Conservation (phyloP, 1,140 invertebrate species). For the Meloidogyne floridensis region DNA sequence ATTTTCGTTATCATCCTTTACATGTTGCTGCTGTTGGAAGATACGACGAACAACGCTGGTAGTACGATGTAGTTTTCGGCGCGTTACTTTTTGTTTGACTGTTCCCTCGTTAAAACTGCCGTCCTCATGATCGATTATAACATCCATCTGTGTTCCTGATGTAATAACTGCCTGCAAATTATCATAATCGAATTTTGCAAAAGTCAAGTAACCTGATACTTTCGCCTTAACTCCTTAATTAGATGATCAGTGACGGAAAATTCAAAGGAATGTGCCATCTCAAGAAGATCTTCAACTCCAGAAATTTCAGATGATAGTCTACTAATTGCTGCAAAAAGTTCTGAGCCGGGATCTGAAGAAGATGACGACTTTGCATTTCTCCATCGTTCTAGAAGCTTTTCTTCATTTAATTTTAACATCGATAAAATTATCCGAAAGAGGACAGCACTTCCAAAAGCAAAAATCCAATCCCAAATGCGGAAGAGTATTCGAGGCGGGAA, state of each 20-base stretch:
- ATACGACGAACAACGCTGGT: slow-evolving; percentile 84
- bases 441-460: slow-evolving; percentile 85
- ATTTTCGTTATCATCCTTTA: slow-evolving; percentile 16
- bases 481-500: slow-evolving; percentile 95
- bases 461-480: slow-evolving; percentile 94
- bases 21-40: slow-evolving; percentile 66
- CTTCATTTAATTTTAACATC: slow-evolving; percentile 62
- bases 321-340: slow-evolving; percentile 52
- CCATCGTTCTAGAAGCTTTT: slow-evolving; percentile 43
- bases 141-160: slow-evolving; percentile 79
- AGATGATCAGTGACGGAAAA: slow-evolving; percentile 60
- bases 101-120: slow-evolving; percentile 78
- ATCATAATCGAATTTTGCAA: slow-evolving; percentile 70
- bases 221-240: slow-evolving; percentile 57
- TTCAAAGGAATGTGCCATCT: slow-evolving; percentile 67
- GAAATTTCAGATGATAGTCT: slow-evolving; percentile 51
- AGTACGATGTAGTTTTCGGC: slow-evolving; percentile 79
- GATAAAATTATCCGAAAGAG: slow-evolving; percentile 78
- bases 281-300: slow-evolving; percentile 67
- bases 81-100: slow-evolving; percentile 74
- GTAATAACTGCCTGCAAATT: slow-evolving; percentile 80
- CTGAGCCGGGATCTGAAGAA: slow-evolving; percentile 41
- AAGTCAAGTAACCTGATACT: slow-evolving; percentile 56
- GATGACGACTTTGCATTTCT: slow-evolving; percentile 23
- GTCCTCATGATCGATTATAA: not conserved